Evolutionary conservation across 1,140 invertebrate genomes (phyloP), one percentile per base, ranked within the genome.

Genomic region (Anoplophora glabripennis): DNA sequence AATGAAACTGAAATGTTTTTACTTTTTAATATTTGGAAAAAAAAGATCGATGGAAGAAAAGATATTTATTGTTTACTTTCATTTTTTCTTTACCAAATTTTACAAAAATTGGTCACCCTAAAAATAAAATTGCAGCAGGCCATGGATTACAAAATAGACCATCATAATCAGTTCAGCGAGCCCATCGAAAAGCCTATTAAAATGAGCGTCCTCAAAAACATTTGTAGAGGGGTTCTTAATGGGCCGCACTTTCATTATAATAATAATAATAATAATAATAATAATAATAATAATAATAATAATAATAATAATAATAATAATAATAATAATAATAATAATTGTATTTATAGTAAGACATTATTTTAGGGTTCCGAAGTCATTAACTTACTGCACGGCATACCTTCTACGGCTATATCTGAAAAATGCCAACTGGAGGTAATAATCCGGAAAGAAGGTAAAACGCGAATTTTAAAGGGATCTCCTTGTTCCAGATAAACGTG

Each of bases 291-390:
- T 12, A 10, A n/a, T 3, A 8, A 48, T 18, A 11, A 11, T n/a
- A 48, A 28, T 28, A 5, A 15, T 3, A 28, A 18, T 46, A 9
- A 4, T 38, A 5, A 38, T 48, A 28, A 51, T 52, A 5, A 18
- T 14, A 10, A 10, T 52, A 1, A 36, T 28, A 21, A 0, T 40
- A 9, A 33, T 11, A 7, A 9, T 12, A 11, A 47, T 48, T 38
- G 18, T 53, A 44, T 1, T 34, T 38, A 48, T 40, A 45, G 14
- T 48, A 28, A 37, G 36, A n/a, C n/a, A n/a, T 17, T 63, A 28
- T 60, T 66, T 18, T 38, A 67, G 64, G 64, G 57, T 5, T 46
- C 21, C n/a, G 59, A 66, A 42, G 49, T 63, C 8, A 51, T 58
- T 2, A 53, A 62, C 28, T 38, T 66, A 15, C 47, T 66, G 15